phyloP scores from a whole-genome alignment of 2,888 invertebrate genomes.

The Eledone cirrhosa region DNA sequence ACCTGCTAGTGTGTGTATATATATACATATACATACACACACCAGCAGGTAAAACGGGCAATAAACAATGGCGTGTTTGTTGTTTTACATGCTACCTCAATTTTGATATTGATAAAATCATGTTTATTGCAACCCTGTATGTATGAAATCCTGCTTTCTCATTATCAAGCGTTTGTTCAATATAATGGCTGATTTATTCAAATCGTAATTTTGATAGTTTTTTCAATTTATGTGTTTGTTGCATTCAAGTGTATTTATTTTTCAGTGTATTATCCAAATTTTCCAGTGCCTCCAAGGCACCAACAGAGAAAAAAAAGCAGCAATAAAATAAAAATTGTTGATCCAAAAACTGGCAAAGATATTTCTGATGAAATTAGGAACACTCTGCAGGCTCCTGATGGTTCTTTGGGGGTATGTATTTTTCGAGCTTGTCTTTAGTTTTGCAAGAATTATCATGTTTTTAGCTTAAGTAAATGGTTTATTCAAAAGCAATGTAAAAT shows the following conservation, averaged over 20 bases:
- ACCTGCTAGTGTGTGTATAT: too few relatives aligned
- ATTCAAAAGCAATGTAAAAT: background rate
- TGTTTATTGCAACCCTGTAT: too few relatives aligned
- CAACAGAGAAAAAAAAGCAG: background rate
- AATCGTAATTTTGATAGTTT: too few relatives aligned
- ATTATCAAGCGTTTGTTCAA: too few relatives aligned
- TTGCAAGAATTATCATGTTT: too few relatives aligned
- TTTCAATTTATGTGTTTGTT: background rate
- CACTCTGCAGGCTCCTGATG: background rate
- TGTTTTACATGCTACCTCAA: too few relatives aligned
- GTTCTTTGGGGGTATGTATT: background rate
- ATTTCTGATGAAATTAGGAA: slow-evolving; percentile 18
- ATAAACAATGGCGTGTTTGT: too few relatives aligned
- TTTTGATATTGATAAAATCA: too few relatives aligned
- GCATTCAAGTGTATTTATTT: background rate
- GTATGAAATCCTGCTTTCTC: too few relatives aligned
- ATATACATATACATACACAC: too few relatives aligned
- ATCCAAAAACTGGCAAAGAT: slow-evolving; percentile 23
- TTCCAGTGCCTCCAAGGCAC: background rate
- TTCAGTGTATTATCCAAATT: slow-evolving; percentile 6
- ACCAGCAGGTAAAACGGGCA: too few relatives aligned
- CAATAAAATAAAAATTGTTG: slow-evolving; percentile 22
- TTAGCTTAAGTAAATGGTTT: background rate
- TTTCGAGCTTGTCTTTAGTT: background rate
- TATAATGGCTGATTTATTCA: too few relatives aligned